Evolutionary conservation across 1,140 invertebrate genomes (phyloP), one percentile per base, ranked within the genome.

Genomic region (Leptonema lineaticorne): DNA sequence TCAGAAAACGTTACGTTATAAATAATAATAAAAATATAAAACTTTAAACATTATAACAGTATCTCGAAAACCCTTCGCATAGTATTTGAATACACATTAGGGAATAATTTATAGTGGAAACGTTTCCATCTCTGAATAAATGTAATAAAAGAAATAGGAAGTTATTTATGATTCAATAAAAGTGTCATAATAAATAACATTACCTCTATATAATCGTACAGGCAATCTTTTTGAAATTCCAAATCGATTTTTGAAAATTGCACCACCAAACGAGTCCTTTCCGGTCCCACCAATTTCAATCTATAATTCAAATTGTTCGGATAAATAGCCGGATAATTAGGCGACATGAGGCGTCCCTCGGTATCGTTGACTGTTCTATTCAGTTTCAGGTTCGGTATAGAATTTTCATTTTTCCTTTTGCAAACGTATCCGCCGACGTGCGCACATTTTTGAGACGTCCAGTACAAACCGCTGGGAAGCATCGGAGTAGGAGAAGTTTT

Each of bases 161-260:
- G n/a, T n/a, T n/a, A n/a, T n/a, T n/a, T n/a, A n/a, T n/a, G n/a
- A n/a, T n/a, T n/a, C n/a, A n/a, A n/a, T n/a, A n/a, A n/a, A n/a
- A n/a, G n/a, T n/a, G n/a, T n/a, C n/a, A n/a, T n/a, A n/a, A n/a
- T n/a, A n/a, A n/a, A 33, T 33, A 33, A 41, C 9, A 14, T 74
- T 29, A 86, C 78, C 74, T 87, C 84, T 22, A 92, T 79, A 77
- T 84, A 91, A 78, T 93, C 91, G 75, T 92, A 93, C 0, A 92
- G 81, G 74, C 90, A 93, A 67, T 92, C 84, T 20, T 84, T 79
- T 77, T 93, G 90, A 64, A 82, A 82, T 75, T 93, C 91, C 7
- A 92, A 73, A 72, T 92, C 89, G 7, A 93, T 78, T 37, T 82
- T 79, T 9, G 84, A 75, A 73, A 92, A 90, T 67, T 85, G 84